Evolutionary conservation across 2,797 vertebrate genomes (phyloP).

Genomic region (Tachyglossus aculeatus): DNA sequence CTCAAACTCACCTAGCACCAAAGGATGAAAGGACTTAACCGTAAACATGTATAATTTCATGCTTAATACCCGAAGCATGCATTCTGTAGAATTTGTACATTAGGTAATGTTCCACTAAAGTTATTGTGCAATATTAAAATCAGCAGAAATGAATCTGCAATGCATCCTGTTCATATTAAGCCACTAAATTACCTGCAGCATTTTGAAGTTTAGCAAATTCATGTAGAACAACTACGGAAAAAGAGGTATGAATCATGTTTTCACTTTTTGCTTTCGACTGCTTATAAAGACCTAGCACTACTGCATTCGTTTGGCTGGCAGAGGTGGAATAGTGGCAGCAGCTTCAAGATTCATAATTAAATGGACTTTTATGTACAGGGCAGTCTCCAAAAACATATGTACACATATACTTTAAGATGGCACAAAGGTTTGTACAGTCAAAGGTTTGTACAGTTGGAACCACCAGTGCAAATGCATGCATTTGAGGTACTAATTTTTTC

Average conservation of each 20-base stretch:
- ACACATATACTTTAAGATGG: constrained; percentile 54
- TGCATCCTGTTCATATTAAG: constrained; percentile 26
- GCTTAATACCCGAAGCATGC: constrained; percentile 73
- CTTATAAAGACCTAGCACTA: constrained; percentile 17
- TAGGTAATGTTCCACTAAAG: constrained; percentile 44
- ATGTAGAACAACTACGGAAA: constrained; percentile 21
- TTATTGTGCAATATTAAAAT: constrained; percentile 52
- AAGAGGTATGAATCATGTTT: constrained; percentile 15
- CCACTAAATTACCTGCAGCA: constrained; percentile 54
- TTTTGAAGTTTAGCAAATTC: constrained; percentile 48
- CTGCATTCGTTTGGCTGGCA: constrained; percentile 46
- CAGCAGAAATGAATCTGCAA: constrained; percentile 35
- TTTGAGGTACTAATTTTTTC: constrained; percentile 72
- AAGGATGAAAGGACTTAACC: constrained; percentile 69
- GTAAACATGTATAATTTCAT: constrained; percentile 68
- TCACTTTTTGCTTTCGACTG: constrained; percentile 33
- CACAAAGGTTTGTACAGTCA: constrained; percentile 61
- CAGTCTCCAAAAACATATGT: constrained; percentile 48
- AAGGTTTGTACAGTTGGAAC: constrained; percentile 61
- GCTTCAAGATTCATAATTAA: constrained; percentile 33
- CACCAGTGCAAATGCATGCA: constrained; percentile 71
- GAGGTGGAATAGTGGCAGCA: constrained; percentile 54
- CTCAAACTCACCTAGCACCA: constrained; percentile 77
- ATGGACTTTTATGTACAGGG: not conserved
- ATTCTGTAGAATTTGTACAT: constrained; percentile 52